Base-by-base conservation (phyloP, 2,113 vertebrate species). In the Caloenas nicobarica region DNA sequence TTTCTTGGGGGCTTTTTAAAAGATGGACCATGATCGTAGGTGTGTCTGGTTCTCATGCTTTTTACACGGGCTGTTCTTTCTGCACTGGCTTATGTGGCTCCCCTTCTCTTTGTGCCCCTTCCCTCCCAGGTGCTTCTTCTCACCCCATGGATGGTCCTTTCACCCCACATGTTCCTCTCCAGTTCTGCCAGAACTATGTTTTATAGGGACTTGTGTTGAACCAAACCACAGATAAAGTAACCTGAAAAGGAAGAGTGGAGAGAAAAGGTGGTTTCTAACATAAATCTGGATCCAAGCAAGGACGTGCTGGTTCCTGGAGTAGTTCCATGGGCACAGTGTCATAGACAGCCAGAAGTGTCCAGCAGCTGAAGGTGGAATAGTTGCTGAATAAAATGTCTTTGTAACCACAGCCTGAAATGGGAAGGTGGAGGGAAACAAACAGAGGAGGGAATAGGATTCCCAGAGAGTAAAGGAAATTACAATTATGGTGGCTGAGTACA, bases 171-270 rank as follows among this genome's bases (percentile, higher is more conserved):
- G 29, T 77, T 77, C 24, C 36, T 77, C 26, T 34, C 7, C 57
- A 62, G 17, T 46, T 60, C 58, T 66, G 24, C 36, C 48, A 71
- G 9, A 0, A 1, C 33, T 71, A 31, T 0, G 0, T 13, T 56
- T 84, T 78, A 10, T 38, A 51, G 31, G 13, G 24, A 13, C 25
- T 68, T 56, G 36, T 25, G 24, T 72, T 83, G 54, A 91, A 46
- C 6, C 28, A 64, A 7, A 68, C 3, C 3, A 17, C 74, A 46
- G n/a, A 28, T 26, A 64, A 76, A 72, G 22, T 19, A 80, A 25
- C 9, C 44, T 31, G 31, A 88, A 89, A 88, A 16, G 0, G 2
- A 38, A 62, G 83, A 86, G 3, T n/a, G 28, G 48, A 76, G 53
- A 76, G 18, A 42, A 65, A 86, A 74, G 4, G 13, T 57, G 26